These are phyloP conservation scores for Hypselothyrea guttata DNA, from an alignment of 2,888 invertebrate genomes.

Conservation along the genomic window DNA sequence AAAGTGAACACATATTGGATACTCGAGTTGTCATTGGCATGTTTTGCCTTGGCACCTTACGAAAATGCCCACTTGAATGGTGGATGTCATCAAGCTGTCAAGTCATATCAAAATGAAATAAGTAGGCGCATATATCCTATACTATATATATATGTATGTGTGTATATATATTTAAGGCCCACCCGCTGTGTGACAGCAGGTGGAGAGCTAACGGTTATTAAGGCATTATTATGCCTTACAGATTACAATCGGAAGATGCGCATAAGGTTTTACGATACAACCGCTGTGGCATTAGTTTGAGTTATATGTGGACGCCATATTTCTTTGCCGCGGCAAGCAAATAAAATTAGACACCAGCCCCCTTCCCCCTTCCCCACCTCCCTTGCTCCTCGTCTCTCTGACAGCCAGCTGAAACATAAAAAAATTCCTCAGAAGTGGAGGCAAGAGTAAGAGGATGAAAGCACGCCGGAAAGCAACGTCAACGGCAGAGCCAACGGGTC, in stretches of 20 bases:
- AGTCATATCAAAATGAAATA: conserved; percentile 42
- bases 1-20: conserved; percentile 41
- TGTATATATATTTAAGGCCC: not conserved
- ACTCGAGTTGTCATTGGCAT: conserved; percentile 23
- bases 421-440: not conserved
- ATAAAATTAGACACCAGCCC: conserved; percentile 62
- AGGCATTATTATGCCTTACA: conserved; percentile 46
- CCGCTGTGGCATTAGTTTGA: conserved; percentile 65
- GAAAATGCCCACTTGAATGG: conserved; percentile 63
- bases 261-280: conserved; percentile 66
- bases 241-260: conserved; percentile 74
- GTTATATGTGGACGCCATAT: conserved; percentile 42
- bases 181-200: not conserved
- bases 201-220: conserved; percentile 43
- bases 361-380: not conserved
- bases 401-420: conserved; percentile 47
- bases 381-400: conserved; percentile 6
- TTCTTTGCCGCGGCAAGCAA: conserved; percentile 40
- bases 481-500: conserved; percentile 32
- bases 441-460: not conserved
- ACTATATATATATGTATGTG: not conserved
- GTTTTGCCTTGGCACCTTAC: conserved; percentile 35
- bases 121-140: conserved; percentile 15
- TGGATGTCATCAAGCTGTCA: conserved; percentile 62
- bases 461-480: conserved; percentile 45